phyloP scores from a whole-genome alignment of 2,113 vertebrate genomes.

The Lepus europaeus region DNA sequence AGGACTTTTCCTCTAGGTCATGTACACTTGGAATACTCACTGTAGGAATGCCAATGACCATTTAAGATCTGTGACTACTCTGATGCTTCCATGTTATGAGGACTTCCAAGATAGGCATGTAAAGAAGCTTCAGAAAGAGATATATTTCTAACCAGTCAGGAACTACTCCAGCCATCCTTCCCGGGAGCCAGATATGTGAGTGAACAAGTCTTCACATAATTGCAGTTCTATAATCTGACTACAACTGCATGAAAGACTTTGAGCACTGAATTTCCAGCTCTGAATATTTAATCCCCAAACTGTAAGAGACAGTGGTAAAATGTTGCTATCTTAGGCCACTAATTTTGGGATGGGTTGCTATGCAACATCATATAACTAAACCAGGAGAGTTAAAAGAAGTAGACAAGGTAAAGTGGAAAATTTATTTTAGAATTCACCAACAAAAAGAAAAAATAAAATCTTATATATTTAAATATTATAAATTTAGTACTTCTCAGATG shows the following conservation, averaged over 20 bases:
- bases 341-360: neutral
- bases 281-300: neutral
- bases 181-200: neutral
- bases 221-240: neutral
- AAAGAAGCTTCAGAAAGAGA: neutral
- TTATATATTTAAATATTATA: neutral
- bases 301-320: neutral
- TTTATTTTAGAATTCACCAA: slow-evolving; percentile 4
- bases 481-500: neutral
- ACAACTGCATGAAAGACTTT: neutral
- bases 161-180: neutral
- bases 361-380: neutral
- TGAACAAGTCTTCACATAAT: neutral
- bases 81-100: neutral
- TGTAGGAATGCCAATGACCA: neutral
- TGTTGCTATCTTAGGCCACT: neutral
- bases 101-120: neutral
- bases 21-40: neutral
- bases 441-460: neutral
- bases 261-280: neutral
- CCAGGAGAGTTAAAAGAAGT: neutral
- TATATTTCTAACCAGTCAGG: neutral
- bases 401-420: neutral
- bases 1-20: neutral
- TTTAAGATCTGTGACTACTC: neutral